phyloP scores from a whole-genome alignment of 2,797 vertebrate genomes.

The Salmo trutta region DNA sequence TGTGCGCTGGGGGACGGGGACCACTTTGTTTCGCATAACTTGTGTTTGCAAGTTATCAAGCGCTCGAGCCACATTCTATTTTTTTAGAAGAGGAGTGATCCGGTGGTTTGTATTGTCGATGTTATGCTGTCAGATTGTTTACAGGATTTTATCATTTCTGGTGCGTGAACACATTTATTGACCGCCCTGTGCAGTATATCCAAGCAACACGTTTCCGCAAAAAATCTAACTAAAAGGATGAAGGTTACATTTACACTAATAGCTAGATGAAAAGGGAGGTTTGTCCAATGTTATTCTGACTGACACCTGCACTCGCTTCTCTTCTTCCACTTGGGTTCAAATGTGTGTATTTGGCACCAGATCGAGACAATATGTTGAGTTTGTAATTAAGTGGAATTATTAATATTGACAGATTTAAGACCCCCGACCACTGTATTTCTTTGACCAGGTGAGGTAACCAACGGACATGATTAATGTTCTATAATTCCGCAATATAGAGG shows the following conservation, averaged over 20 bases:
- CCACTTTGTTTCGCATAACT: slow-evolving; percentile 5
- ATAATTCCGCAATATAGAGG: too few species aligned
- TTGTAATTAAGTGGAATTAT: not conserved
- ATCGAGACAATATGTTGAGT: not conserved
- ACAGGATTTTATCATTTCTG: slow-evolving; percentile 21
- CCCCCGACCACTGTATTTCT: slow-evolving; percentile 72
- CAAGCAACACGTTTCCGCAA: slow-evolving; percentile 47
- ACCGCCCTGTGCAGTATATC: slow-evolving; percentile 41
- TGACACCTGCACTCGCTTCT: not conserved
- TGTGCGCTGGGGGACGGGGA: slow-evolving; percentile 38
- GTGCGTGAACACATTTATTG: slow-evolving; percentile 37
- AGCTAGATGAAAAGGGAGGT: slow-evolving; percentile 1
- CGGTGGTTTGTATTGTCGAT: slow-evolving; percentile 10
- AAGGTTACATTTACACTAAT: not conserved
- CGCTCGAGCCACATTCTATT: not conserved
- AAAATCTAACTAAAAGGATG: slow-evolving; percentile 11
- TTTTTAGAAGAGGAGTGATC: not conserved
- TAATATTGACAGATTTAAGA: slow-evolving; percentile 26
- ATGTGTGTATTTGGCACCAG: not conserved
- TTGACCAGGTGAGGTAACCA: slow-evolving; percentile 70
- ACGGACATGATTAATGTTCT: not conserved
- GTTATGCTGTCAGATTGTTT: slow-evolving; percentile 13
- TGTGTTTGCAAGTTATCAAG: slow-evolving; percentile 2
- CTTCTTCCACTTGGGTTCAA: not conserved
- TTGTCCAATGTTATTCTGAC: slow-evolving; percentile 2